phyloP scores from a whole-genome alignment of 2,113 vertebrate species.

The Chloroceryle aenea region DNA sequence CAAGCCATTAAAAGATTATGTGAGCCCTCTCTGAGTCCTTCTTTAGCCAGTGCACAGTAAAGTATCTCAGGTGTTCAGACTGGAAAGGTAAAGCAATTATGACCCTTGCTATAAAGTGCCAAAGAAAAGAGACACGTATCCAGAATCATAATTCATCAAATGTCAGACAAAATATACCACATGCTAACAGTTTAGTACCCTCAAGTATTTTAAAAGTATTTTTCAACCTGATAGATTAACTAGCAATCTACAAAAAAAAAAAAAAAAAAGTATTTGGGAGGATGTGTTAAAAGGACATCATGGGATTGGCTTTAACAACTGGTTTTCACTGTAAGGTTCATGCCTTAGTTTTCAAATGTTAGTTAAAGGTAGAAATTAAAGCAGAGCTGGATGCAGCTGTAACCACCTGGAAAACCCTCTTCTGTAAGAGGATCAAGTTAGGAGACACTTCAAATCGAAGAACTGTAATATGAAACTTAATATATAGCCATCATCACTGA shows the following conservation, averaged over 20 bases:
- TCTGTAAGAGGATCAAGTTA: not conserved
- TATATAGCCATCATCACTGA: not conserved
- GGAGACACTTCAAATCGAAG: constrained; percentile 13
- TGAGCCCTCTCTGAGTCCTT: not conserved
- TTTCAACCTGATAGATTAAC: not conserved
- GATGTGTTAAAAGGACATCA: not conserved
- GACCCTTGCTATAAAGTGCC: not conserved
- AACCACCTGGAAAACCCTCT: not conserved
- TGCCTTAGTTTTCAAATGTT: not conserved
- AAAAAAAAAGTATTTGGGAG: not conserved
- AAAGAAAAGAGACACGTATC: not conserved
- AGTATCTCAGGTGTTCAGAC: not conserved
- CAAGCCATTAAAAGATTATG: not conserved
- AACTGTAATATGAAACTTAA: constrained; percentile 2
- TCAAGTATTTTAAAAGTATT: not conserved
- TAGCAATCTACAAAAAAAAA: not conserved
- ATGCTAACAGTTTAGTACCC: not conserved
- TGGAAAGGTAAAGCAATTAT: not conserved
- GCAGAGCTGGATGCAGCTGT: not conserved
- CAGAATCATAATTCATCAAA: not conserved
- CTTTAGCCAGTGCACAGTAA: not conserved
- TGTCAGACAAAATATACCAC: not conserved
- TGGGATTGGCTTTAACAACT: not conserved
- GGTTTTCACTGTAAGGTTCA: not conserved
- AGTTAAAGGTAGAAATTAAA: not conserved